phyloP scores from a whole-genome alignment of 2,113 vertebrate species.

The Pseudorasbora parva region DNA sequence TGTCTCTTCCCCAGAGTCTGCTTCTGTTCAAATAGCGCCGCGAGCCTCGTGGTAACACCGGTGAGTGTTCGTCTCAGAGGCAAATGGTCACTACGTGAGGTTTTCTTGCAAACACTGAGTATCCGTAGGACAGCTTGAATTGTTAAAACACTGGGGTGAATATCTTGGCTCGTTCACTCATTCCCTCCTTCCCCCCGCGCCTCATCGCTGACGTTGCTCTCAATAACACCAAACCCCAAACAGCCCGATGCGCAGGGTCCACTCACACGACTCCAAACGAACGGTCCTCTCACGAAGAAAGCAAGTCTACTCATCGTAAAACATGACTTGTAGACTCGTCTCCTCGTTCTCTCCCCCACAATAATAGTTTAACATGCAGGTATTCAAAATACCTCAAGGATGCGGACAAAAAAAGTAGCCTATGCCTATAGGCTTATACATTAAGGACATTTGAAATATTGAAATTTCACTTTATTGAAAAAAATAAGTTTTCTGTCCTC shows the following conservation, averaged over 20 bases:
- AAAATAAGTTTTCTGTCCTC: no score
- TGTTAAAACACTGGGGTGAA: conserved; percentile 61
- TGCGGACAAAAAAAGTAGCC: neutral
- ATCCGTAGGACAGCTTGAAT: conserved; percentile 53
- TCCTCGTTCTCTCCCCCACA: conserved; percentile 34
- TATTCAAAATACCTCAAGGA: neutral
- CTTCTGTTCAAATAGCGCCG: conserved; percentile 21
- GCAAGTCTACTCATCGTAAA: conserved; percentile 34
- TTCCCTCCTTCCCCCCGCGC: conserved; percentile 66
- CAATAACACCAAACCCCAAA: conserved; percentile 64
- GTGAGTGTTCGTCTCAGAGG: conserved; percentile 30
- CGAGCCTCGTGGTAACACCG: neutral
- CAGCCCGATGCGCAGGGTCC: conserved; percentile 27
- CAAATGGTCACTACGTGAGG: conserved; percentile 53
- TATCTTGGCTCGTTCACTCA: conserved; percentile 50
- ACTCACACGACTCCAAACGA: conserved; percentile 28
- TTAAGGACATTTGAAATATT: neutral
- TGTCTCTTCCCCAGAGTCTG: conserved; percentile 21
- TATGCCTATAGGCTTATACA: no score
- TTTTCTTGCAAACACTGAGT: conserved; percentile 64
- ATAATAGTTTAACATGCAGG: neutral
- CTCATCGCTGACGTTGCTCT: conserved; percentile 71
- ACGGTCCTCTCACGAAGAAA: conserved; percentile 25
- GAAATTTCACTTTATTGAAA: neutral
- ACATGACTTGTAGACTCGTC: conserved; percentile 11